Evolutionary conservation across 1,140 invertebrate genomes (phyloP).

Genomic region (Anadara kagoshimensis): DNA sequence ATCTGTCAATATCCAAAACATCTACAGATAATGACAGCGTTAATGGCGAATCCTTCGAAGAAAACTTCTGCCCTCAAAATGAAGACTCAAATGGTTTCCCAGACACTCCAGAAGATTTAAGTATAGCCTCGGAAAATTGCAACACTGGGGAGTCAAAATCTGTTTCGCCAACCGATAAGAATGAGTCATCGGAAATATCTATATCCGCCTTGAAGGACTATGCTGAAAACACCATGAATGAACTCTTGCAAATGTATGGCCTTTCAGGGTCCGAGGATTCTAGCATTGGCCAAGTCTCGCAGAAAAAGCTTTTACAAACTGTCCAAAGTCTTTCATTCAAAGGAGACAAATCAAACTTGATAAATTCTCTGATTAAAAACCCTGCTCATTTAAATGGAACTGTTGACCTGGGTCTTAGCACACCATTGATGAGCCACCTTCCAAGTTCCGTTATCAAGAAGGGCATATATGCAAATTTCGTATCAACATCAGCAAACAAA

Average conservation of each 20-base stretch:
- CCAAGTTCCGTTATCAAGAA: constrained; percentile 20
- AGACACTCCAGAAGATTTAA: neutral
- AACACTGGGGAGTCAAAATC: neutral
- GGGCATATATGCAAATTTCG: constrained; percentile 52
- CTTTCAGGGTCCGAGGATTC: constrained; percentile 43
- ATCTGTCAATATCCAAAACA: constrained; percentile 44
- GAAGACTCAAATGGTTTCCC: constrained; percentile 12
- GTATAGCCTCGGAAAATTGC: constrained; percentile 5
- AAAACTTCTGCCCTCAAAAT: constrained; percentile 1
- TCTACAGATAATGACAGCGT: constrained; percentile 7
- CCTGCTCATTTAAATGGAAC: no score
- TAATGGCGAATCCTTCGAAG: neutral
- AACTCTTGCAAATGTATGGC: constrained; percentile 83
- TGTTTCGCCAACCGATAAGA: no score
- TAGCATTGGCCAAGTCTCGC: constrained; percentile 34
- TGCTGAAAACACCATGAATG: constrained; percentile 85
- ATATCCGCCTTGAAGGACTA: constrained; percentile 78
- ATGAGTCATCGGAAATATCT: neutral
- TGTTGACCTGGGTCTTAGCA: no score
- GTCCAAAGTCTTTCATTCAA: constrained; percentile 14
- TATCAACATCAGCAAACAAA: constrained; percentile 24
- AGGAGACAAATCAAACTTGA: no score
- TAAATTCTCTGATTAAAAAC: no score
- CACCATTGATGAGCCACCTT: no score
- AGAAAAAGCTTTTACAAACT: constrained; percentile 4